Evolutionary conservation across 2,797 vertebrate genomes (phyloP).

Genomic region (Chromis chromis): DNA sequence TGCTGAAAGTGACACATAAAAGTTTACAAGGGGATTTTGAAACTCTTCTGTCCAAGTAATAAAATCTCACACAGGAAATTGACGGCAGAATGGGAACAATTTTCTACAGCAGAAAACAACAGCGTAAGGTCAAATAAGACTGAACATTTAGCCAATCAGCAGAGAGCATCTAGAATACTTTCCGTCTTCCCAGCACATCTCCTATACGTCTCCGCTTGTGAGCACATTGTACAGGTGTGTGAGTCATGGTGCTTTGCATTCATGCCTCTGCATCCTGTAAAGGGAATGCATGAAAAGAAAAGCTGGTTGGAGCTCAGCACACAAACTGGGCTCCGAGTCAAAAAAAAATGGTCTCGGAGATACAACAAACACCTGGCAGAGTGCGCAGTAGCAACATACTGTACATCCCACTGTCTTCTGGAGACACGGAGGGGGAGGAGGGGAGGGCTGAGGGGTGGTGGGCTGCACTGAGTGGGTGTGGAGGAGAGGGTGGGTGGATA

Average conservation of each 20-base stretch:
- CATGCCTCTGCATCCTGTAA: conserved; percentile 42
- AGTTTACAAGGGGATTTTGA: no score
- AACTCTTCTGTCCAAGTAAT: no score
- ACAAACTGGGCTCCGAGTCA: conserved; percentile 63
- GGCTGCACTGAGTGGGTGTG: conserved; percentile 55
- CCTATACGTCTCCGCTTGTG: no score
- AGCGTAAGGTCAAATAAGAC: not conserved
- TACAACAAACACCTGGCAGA: conserved; percentile 49
- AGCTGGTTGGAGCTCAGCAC: conserved; percentile 40
- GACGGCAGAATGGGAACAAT: not conserved
- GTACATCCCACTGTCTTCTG: conserved; percentile 46
- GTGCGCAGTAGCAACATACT: conserved; percentile 19
- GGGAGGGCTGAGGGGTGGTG: conserved; percentile 11
- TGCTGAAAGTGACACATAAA: no score
- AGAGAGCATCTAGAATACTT: not conserved
- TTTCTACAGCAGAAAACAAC: not conserved
- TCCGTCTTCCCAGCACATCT: no score
- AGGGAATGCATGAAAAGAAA: conserved; percentile 54
- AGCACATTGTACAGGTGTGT: conserved; percentile 1
- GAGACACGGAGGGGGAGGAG: conserved; percentile 23
- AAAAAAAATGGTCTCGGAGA: conserved; percentile 48
- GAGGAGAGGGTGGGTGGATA: conserved; percentile 66
- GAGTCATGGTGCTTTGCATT: conserved; percentile 30
- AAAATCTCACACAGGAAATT: no score
- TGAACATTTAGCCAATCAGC: not conserved